phyloP scores from a whole-genome alignment of 1,140 invertebrate genomes.

The Paracyclopina nana region DNA sequence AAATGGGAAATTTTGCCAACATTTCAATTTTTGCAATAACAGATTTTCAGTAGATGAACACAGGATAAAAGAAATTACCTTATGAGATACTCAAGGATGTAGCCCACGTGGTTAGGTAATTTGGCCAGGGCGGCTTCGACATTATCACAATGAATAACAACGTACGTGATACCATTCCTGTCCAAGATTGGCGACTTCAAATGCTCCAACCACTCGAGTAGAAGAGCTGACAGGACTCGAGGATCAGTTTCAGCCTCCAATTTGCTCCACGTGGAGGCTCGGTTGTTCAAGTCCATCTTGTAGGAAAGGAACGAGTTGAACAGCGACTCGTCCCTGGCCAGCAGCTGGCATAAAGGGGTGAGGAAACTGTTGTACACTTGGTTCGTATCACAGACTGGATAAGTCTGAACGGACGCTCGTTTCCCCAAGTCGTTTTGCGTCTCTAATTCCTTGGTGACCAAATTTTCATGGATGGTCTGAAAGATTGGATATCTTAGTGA shows the following conservation, averaged over 20 bases:
- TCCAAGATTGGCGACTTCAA: slow-evolving; percentile 43
- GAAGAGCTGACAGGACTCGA: slow-evolving; percentile 28
- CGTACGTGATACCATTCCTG: slow-evolving; percentile 41
- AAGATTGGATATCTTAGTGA: no score
- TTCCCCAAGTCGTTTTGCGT: not conserved
- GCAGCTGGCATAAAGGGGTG: not conserved
- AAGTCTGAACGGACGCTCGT: not conserved
- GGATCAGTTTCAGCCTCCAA: slow-evolving; percentile 42
- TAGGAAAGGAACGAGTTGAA: slow-evolving; percentile 32
- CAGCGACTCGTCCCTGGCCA: slow-evolving; percentile 27
- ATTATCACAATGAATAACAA: slow-evolving; percentile 31
- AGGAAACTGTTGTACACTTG: slow-evolving; percentile 20
- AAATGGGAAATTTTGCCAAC: no score
- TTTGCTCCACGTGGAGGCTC: slow-evolving; percentile 41
- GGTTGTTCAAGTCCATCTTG: slow-evolving; percentile 41
- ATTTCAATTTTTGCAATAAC: no score
- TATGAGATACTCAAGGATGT: not conserved
- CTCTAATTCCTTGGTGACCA: slow-evolving; percentile 12
- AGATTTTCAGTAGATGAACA: slow-evolving; percentile 34
- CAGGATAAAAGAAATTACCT: slow-evolving; percentile 6
- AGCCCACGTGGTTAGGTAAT: slow-evolving; percentile 33
- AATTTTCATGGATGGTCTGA: slow-evolving; percentile 3
- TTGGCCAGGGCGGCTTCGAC: slow-evolving; percentile 37
- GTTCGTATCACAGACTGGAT: not conserved
- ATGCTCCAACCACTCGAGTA: slow-evolving; percentile 48